Base-by-base conservation (phyloP, 2,797 vertebrate species). In the Rhabdophis nuchalis region DNA sequence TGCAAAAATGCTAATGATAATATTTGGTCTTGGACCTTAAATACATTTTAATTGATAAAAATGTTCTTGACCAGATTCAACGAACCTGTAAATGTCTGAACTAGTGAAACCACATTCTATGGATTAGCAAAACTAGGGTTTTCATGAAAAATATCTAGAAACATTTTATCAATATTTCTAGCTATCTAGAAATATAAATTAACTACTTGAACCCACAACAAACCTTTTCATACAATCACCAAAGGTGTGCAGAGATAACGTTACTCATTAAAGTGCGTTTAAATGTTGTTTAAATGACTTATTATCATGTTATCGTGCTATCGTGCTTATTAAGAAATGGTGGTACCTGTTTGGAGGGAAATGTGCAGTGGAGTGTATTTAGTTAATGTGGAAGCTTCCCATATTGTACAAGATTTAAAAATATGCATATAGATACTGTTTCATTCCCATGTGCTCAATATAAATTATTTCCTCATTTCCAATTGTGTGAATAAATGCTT, bases 1-100 rank as follows among this genome's bases (percentile, higher is more conserved):
- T 64, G 13, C n/a, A 93, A 86, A 89, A 86, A 90, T 90, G 89
- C 87, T 72, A 89, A 87, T 92, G 60, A 88, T 92, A 90, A 93
- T 77, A 36, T 77, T 77, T 77, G 9, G 36, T 41, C 72, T 77
- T 77, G 72, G 20, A 41, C 32, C 36, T 23, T 77, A 41, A 77
- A 41, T 77, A 23, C 3, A 77, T 41, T 77, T 77, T 77, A 16
- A 41, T 77, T 77, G 72, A 77, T 77, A 41, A 29, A 77, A 87
- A 27, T 87, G 41, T 87, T 64, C 32, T 87, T 68, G 5, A 41
- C n/a, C 32, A 68, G 13, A 87, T 54, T 20, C 50, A 41, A 32
- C 14, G 5, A 29, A 54, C 14, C 50, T 41, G 41, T 41, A 36
- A 58, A 56, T 4, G 6, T 25, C 18, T 36, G 60, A 16, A 64